Base-by-base conservation (phyloP, 2,797 vertebrate genomes). In the Spinus olivaceus region DNA sequence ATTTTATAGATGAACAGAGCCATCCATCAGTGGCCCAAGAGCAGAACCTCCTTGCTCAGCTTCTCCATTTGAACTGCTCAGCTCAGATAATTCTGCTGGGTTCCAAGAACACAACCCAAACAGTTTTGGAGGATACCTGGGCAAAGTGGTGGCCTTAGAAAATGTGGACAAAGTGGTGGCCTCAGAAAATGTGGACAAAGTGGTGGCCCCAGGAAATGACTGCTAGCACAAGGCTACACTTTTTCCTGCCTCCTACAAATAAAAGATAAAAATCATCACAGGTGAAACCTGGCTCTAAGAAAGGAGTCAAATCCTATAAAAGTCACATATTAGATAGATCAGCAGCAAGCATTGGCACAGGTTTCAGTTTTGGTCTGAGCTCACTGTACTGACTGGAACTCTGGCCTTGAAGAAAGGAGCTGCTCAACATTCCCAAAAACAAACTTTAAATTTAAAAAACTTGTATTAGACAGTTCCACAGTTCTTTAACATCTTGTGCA, bases 401-500 rank as follows among this genome's bases (percentile, higher is more conserved):
- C 57, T 61, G 50, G 53, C 37, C 42, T 67, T 59, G 70, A 54
- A 88, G 8, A 81, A 81, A 56, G 25, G 5, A 51, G 23, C 8
- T 59, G 63, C 23, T 70, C 23, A 47, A 47, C 47, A 84, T 35
- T 81, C 44, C 39, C 27, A 66, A 76, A 56, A 10, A 46, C 9
- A 76, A 59, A 65, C 4, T 9, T 59, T 50, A 66, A 51, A 72
- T 39, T 42, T 33, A 32, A 78, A 61, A 66, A 27, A 9, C 12
- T 8, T 0, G 0, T 16, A 8, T 35, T 27, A 56, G 14, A 10
- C 2, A 30, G 13, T 41, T 41, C 14, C 14, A 14, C 28, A 20
- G 7, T n/a, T 78, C 72, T 65, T 20, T 56, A 28, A 16, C 39
- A 35, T 28, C 37, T 42, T 60, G 54, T 61, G 22, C 9, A 22